phyloP scores from a whole-genome alignment of 2,113 vertebrate genomes.

The Sakesphorus luctuosus region DNA sequence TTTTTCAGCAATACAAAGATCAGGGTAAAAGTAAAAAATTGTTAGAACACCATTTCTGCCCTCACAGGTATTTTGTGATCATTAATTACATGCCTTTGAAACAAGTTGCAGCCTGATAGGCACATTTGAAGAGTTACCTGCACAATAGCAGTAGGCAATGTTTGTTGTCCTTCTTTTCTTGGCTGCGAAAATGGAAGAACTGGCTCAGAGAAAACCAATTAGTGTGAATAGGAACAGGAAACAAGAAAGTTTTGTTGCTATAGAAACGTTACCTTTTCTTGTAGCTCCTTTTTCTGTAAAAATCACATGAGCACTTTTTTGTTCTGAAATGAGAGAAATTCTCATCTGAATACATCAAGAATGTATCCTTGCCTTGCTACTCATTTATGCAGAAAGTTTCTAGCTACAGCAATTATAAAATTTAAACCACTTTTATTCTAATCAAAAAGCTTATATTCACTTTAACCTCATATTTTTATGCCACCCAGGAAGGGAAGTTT shows the following conservation, averaged over 20 bases:
- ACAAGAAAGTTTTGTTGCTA: background rate
- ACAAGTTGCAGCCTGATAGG: background rate
- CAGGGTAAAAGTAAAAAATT: background rate
- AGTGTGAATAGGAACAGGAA: background rate
- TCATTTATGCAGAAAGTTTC: background rate
- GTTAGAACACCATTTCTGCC: background rate
- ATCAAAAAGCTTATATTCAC: background rate
- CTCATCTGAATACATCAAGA: background rate
- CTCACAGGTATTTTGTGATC: background rate
- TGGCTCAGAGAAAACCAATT: background rate
- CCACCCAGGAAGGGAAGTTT: background rate
- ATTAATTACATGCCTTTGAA: background rate
- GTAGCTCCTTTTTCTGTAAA: background rate
- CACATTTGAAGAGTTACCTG: background rate
- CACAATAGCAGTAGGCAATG: background rate
- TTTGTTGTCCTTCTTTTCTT: background rate
- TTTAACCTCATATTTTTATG: background rate
- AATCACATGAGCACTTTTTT: accelerated
- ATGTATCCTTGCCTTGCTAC: background rate
- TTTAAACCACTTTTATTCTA: background rate
- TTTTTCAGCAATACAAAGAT: background rate
- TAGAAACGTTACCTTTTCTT: background rate
- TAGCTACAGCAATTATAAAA: background rate
- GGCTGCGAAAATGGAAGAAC: background rate
- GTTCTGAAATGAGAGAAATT: background rate